Conservation (phyloP, 1,140 invertebrate genomes). For the Dysdera silvatica region DNA sequence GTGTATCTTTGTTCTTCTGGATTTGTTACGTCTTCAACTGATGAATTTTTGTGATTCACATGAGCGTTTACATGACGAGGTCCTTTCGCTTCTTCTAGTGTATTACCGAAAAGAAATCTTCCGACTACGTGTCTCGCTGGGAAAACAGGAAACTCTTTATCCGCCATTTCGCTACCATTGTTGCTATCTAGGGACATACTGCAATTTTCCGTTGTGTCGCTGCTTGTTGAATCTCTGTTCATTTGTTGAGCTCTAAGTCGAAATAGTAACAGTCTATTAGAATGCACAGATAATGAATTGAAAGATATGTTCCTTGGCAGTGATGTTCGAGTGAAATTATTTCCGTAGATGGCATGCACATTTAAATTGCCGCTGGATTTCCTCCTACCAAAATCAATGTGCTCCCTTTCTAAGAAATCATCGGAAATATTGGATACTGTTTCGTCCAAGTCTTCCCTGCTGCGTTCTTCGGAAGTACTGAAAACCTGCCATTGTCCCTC, state of each 20-base stretch:
- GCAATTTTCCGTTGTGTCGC: slow-evolving; percentile 25
- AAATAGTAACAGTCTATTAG: slow-evolving; percentile 7
- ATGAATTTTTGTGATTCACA: too few species aligned
- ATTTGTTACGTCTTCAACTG: too few species aligned
- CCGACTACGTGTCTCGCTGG: slow-evolving; percentile 14
- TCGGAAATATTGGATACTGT: slow-evolving; percentile 20
- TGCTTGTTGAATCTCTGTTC: slow-evolving; percentile 21
- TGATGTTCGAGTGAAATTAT: neutral
- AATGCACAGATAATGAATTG: neutral
- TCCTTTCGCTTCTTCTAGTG: too few species aligned
- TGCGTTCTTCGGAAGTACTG: slow-evolving; percentile 18
- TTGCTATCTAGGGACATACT: slow-evolving; percentile 25
- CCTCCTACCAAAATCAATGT: neutral
- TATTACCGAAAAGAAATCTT: slow-evolving; percentile 21
- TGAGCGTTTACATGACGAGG: too few species aligned
- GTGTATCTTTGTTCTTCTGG: too few species aligned
- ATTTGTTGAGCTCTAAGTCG: slow-evolving; percentile 10
- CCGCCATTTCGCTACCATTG: slow-evolving; percentile 14
- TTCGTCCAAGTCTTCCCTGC: slow-evolving; percentile 23
- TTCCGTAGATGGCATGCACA: slow-evolving; percentile 18
- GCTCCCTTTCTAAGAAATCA: slow-evolving; percentile 15
- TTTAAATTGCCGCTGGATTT: neutral
- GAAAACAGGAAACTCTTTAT: neutral
- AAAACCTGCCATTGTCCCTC: slow-evolving; percentile 21
- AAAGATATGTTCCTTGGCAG: neutral